Evolutionary conservation across 2,888 invertebrate species (phyloP).

Genomic region (Adelognathus sp.): DNA sequence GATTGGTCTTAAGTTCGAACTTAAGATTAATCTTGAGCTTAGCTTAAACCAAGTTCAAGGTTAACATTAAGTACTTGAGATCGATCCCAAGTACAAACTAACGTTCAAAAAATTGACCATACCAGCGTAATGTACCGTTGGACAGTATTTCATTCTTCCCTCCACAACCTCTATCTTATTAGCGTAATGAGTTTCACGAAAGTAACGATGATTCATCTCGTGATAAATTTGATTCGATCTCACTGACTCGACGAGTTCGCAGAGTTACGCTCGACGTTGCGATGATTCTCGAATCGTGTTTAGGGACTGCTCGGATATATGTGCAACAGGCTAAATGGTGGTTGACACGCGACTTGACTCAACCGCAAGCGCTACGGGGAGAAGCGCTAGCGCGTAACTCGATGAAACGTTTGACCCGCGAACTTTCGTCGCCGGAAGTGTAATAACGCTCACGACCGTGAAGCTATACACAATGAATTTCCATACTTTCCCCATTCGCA

Average conservation of each 20-base stretch:
- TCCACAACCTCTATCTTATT: background rate
- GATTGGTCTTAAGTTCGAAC: too few relatives aligned
- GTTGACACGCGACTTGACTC: constrained; percentile 51
- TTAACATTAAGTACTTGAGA: too few relatives aligned
- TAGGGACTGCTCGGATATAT: background rate
- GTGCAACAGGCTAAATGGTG: constrained; percentile 25
- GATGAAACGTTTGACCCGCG: constrained; percentile 12
- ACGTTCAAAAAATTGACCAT: too few relatives aligned
- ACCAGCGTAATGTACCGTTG: too few relatives aligned
- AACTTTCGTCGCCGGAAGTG: constrained; percentile 10
- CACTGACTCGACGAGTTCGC: constrained; percentile 11
- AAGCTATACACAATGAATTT: too few relatives aligned
- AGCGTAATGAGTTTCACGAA: constrained; percentile 6
- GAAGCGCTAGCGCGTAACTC: background rate
- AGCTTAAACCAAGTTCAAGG: too few relatives aligned
- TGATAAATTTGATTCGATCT: constrained; percentile 31
- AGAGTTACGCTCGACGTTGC: background rate
- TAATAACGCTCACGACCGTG: too few relatives aligned
- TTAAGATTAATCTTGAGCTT: too few relatives aligned
- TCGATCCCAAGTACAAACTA: too few relatives aligned
- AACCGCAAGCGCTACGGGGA: background rate
- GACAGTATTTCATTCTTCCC: too few relatives aligned
- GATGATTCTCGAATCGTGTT: constrained; percentile 35
- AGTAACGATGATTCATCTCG: constrained; percentile 22
- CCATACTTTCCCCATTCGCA: background rate